A percentile compares a stretch with the other conserved stretches of the same genome.
Evolutionary conservation across 2,888 invertebrate genomes (phyloP).

Genomic region (Lordiphosa fenestrarum): DNA sequence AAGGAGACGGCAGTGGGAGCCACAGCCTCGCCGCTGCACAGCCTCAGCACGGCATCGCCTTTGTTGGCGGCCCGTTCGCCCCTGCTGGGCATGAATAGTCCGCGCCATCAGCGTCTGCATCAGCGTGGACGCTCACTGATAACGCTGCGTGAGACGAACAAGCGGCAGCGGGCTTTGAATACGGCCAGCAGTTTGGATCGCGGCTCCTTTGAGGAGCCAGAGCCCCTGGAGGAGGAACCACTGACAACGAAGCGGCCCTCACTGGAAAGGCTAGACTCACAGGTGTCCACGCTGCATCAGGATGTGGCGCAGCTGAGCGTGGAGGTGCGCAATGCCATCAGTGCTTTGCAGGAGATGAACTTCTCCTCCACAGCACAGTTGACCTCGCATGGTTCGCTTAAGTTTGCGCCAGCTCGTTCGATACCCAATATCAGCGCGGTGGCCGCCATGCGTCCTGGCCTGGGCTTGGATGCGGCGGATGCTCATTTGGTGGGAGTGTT

Average conservation of each 20-base stretch:
- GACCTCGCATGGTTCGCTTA: slow-evolving; percentile 78
- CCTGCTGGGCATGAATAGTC: slow-evolving; percentile 72
- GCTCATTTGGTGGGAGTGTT: slow-evolving; percentile 27
- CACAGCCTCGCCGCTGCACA: slow-evolving; percentile 81
- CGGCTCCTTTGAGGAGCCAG: slow-evolving; percentile 75
- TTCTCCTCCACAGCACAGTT: slow-evolving; percentile 84
- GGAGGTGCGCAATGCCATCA: slow-evolving; percentile 92
- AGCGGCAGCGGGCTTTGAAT: slow-evolving; percentile 85
- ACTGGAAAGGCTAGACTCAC: slow-evolving; percentile 89
- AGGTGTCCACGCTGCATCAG: slow-evolving; percentile 90
- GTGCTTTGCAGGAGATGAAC: slow-evolving; percentile 90
- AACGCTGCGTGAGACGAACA: slow-evolving; percentile 84
- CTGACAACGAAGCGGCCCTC: slow-evolving; percentile 77
- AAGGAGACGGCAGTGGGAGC: slow-evolving; percentile 89
- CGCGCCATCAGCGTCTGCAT: slow-evolving; percentile 78
- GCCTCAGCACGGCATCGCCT: slow-evolving; percentile 64
- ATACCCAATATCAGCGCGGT: slow-evolving; percentile 87
- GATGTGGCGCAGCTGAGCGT: slow-evolving; percentile 92
- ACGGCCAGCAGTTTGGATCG: slow-evolving; percentile 80
- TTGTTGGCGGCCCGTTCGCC: slow-evolving; percentile 68
- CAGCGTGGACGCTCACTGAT: slow-evolving; percentile 80
- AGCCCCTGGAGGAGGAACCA: slow-evolving; percentile 65
- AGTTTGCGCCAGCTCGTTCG: slow-evolving; percentile 88
- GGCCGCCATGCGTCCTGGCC: slow-evolving; percentile 34
- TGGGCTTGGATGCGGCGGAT: slow-evolving; percentile 30